Evolutionary conservation across 92 coral and sea anemone species (phyloP).

Genomic region (Porites evermanni): DNA sequence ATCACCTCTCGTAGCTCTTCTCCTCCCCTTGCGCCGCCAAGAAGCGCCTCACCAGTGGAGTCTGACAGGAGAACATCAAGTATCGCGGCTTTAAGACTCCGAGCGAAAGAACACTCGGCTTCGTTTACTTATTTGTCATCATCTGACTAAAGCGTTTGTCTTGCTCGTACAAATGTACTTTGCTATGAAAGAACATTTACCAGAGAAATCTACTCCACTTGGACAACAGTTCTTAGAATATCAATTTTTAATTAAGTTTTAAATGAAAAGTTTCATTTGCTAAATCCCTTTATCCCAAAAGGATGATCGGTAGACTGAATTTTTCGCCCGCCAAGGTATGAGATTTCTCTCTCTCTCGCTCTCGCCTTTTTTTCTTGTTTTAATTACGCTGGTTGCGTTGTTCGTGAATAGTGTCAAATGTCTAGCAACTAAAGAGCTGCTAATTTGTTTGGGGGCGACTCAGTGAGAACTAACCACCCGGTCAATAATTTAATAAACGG

Average conservation of each 20-base stretch:
- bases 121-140: slow-evolving; percentile 36
- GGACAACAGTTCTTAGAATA: slow-evolving; percentile 17
- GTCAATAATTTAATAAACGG: slow-evolving; percentile 89
- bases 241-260: slow-evolving; percentile 38
- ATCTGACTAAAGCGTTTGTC: slow-evolving; percentile 13
- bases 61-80: slow-evolving; percentile 89
- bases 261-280: slow-evolving; percentile 5
- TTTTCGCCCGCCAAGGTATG: no score
- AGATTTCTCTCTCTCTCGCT: background rate
- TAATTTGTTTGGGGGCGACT: slow-evolving; percentile 66
- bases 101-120: slow-evolving; percentile 89
- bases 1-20: slow-evolving; percentile 57
- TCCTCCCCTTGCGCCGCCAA: slow-evolving; percentile 28
- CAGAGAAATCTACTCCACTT: background rate
- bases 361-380: background rate
- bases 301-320: background rate
- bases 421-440: slow-evolving; percentile 59
- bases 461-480: slow-evolving; percentile 71
- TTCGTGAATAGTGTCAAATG: slow-evolving; percentile 47
- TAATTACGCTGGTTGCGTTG: slow-evolving; percentile 27
- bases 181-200: slow-evolving; percentile 1
- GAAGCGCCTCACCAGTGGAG: slow-evolving; percentile 49
- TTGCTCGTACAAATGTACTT: background rate
- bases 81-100: slow-evolving; percentile 85
- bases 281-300: background rate